phyloP scores from a whole-genome alignment of 1,140 invertebrate genomes.

The Melipona quadrifasciata region DNA sequence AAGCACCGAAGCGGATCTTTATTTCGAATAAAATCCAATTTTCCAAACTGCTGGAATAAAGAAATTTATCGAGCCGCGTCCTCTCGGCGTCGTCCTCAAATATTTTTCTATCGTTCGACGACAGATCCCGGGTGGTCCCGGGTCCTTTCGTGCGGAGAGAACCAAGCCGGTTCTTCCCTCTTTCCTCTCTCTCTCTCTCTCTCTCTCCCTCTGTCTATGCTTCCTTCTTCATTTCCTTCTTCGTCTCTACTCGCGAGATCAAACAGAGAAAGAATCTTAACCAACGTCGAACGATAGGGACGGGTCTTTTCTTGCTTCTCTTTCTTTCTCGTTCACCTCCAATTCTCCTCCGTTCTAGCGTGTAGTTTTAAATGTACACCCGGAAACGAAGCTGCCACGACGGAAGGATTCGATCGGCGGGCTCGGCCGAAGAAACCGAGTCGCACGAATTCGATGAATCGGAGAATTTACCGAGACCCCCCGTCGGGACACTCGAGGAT shows the following conservation, averaged over 20 bases:
- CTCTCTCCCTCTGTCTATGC: neutral
- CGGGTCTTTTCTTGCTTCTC: neutral
- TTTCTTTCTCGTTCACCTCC: too few relatives aligned
- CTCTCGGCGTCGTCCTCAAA: conserved; percentile 15
- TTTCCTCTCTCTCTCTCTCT: too few relatives aligned
- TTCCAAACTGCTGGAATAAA: conserved; percentile 39
- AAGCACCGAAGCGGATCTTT: conserved; percentile 45
- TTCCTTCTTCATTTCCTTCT: too few relatives aligned
- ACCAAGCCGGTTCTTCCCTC: neutral
- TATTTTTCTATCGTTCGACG: conserved; percentile 32
- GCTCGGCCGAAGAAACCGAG: neutral
- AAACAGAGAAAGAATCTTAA: conserved; percentile 20
- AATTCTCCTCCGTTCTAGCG: neutral
- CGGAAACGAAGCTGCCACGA: conserved; percentile 17
- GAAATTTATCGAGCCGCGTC: conserved; percentile 39
- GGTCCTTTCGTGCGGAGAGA: neutral
- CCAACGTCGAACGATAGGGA: neutral
- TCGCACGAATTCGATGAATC: conserved; percentile 41
- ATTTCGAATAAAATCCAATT: conserved; percentile 54
- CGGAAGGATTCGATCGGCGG: conserved; percentile 13
- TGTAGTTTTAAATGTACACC: neutral
- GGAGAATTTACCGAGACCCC: conserved; percentile 16
- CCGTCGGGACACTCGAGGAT: conserved; percentile 38
- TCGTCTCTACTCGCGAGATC: neutral
- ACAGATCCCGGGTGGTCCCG: neutral